These are phyloP conservation scores for Cylindroiulus punctatus DNA, from an alignment of 2,888 invertebrate species.

Conservation along the genomic window DNA sequence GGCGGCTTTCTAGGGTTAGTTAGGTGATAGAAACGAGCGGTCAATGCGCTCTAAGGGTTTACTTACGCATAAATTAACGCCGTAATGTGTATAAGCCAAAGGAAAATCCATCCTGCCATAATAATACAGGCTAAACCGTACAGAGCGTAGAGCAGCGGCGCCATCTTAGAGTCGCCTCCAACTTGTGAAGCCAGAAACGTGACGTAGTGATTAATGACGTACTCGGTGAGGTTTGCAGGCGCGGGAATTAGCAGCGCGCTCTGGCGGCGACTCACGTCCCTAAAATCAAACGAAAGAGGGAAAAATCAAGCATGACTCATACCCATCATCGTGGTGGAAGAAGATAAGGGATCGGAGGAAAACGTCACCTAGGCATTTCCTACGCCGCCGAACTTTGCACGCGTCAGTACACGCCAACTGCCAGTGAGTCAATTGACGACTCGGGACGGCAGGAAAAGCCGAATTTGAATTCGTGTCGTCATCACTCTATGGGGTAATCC, in stretches of 20 bases:
- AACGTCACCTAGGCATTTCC: conserved; percentile 23
- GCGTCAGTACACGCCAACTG: not conserved
- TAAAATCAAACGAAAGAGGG: conserved; percentile 46
- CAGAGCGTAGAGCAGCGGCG: conserved; percentile 54
- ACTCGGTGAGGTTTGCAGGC: conserved; percentile 51
- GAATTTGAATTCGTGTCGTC: not conserved
- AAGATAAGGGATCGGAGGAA: not conserved
- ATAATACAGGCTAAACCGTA: conserved; percentile 55
- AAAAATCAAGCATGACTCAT: conserved; percentile 8
- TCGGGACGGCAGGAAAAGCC: not conserved
- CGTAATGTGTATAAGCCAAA: conserved; percentile 56
- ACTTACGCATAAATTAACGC: conserved; percentile 57
- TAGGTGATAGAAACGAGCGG: not conserved
- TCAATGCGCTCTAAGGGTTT: not conserved
- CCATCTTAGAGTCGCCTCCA: conserved; percentile 57
- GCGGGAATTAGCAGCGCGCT: conserved; percentile 51
- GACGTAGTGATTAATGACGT: conserved; percentile 38
- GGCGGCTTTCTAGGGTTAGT: not conserved
- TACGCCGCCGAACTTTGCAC: not conserved
- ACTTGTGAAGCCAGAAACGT: conserved; percentile 52
- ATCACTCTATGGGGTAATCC: not conserved
- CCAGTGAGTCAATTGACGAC: not conserved
- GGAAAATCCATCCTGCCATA: conserved; percentile 56
- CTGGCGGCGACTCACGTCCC: conserved; percentile 55
- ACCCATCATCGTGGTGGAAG: not conserved